phyloP scores from a whole-genome alignment of 2,797 vertebrate species.

The Macrochelys suwanniensis region DNA sequence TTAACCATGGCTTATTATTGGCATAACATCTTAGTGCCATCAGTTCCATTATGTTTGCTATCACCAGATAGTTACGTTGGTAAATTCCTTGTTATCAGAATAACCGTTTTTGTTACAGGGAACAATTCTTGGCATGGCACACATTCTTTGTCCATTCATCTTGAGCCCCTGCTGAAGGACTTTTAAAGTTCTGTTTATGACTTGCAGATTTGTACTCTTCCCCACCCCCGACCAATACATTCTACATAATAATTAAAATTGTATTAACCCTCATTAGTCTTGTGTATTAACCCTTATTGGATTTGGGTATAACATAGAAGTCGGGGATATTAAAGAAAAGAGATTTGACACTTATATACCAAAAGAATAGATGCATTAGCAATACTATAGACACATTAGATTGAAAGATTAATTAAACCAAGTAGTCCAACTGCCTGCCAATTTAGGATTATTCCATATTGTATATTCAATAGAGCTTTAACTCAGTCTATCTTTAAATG shows the following conservation, averaged over 20 bases:
- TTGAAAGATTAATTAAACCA: neutral
- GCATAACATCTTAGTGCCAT: neutral
- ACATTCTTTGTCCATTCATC: neutral
- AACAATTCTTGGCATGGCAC: neutral
- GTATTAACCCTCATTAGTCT: neutral
- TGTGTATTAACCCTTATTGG: neutral
- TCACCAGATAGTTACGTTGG: neutral
- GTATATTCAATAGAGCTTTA: neutral
- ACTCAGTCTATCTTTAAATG: neutral
- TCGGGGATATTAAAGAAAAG: neutral
- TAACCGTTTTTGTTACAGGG: neutral
- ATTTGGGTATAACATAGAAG: neutral
- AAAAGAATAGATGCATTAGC: neutral
- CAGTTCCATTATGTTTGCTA: neutral
- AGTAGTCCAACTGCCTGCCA: neutral
- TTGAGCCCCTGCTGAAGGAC: neutral
- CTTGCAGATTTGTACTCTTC: neutral
- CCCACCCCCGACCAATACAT: fast-evolving
- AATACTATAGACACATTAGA: neutral
- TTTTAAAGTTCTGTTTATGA: neutral
- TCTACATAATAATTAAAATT: neutral
- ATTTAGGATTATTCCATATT: neutral
- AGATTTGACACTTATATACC: neutral
- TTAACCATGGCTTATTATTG: neutral
- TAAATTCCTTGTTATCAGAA: neutral